Evolutionary conservation across 2,888 invertebrate genomes (phyloP), one percentile per base, ranked within the genome.

Genomic region (Eupithecia vulgata): DNA sequence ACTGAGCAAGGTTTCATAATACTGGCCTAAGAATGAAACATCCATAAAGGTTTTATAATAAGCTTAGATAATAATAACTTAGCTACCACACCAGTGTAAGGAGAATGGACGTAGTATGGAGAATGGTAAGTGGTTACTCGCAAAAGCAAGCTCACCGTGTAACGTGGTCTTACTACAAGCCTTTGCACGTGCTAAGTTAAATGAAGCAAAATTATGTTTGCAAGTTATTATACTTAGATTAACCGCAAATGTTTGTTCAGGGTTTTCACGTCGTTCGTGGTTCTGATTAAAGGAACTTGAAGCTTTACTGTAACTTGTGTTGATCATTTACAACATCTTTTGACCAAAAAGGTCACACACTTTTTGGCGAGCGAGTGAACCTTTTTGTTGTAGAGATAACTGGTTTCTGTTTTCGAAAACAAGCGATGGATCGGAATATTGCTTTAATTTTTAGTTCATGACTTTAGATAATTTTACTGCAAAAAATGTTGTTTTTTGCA

Each of bases 181-280:
- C 65, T n/a, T 40, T 40, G 10, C 21, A 21, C 40, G 35, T 40
- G 64, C 37, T n/a, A 37, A 21, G 40, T 42, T 65, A 40, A 40
- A 65, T 42, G 40, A 65, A 65, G 65, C 40, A 40, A n/a, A 68
- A 71, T 68, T 66, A 73, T 70, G 74, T 71, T 77, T 70, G 73
- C 67, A 42, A 72, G 75, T 69, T 72, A 76, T 71, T 73, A n/a
- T n/a, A 77, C 57, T 34, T 42, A 75, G 73, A 74, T 75, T 74
- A 74, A 71, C 73, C 61, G 67, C 64, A 72, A 71, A 68, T 71
- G 73, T 75, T 75, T 74, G 74, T 72, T 74, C 37, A 73, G 73
- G 72, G n/a, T 52, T 52, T n/a, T 52, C 52, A 37, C 17, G n/a
- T 5, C 13, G 64, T 35, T 64, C 37, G 40, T 4, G 37, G 34